Evolutionary conservation across 1,140 invertebrate genomes (phyloP).

Genomic region (Heliconius congener): DNA sequence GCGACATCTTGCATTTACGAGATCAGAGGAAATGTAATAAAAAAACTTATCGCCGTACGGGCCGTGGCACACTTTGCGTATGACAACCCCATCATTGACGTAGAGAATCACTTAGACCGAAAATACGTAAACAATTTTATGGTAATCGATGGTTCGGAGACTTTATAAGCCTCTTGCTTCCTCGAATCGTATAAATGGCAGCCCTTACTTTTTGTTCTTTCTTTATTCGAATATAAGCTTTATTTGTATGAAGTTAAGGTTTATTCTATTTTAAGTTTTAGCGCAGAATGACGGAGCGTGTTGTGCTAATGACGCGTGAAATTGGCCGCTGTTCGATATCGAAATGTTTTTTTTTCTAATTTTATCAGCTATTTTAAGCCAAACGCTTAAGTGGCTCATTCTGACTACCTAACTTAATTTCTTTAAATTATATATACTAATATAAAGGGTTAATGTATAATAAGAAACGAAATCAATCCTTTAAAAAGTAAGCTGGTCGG

Average conservation of each 20-base stretch:
- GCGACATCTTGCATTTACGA: constrained; percentile 6
- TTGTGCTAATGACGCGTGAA: constrained; percentile 60
- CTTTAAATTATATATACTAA: background rate
- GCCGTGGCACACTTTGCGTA: background rate
- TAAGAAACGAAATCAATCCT: background rate
- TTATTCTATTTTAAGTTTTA: background rate
- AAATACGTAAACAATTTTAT: constrained; percentile 18
- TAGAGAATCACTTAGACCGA: background rate
- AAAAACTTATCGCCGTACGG: background rate
- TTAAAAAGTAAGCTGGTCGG: background rate
- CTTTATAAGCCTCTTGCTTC: constrained; percentile 27
- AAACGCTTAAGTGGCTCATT: background rate
- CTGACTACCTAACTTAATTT: background rate
- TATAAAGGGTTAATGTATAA: background rate
- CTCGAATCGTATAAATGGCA: constrained; percentile 27
- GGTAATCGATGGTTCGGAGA: constrained; percentile 19
- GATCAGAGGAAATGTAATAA: background rate
- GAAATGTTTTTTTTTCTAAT: constrained; percentile 38
- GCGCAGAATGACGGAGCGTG: constrained; percentile 49
- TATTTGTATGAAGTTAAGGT: background rate
- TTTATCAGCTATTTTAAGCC: constrained; percentile 26
- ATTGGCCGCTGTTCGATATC: constrained; percentile 50
- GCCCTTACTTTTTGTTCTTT: constrained; percentile 6
- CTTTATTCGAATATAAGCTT: background rate
- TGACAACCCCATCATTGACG: constrained; percentile 4